These are phyloP conservation scores for Psettodes erumei DNA, from an alignment of 2,113 vertebrate genomes.

Conservation along the genomic window DNA sequence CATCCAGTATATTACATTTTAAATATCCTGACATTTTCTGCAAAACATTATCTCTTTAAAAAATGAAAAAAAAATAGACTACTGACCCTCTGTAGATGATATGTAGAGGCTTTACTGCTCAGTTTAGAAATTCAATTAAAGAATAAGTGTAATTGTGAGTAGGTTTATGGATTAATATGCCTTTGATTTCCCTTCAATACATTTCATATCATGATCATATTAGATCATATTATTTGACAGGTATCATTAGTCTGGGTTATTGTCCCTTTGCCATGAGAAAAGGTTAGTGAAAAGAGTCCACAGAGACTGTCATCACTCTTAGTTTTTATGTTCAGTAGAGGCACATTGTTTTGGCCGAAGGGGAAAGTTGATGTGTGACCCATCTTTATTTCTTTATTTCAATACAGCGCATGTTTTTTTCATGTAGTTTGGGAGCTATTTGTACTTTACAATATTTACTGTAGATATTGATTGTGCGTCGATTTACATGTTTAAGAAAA, in stretches of 20 bases:
- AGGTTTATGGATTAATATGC: not conserved
- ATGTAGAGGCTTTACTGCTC: not conserved
- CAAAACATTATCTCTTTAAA: not conserved
- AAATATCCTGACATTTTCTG: conserved; percentile 2
- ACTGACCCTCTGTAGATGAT: not conserved
- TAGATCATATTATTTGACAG: conserved; percentile 9
- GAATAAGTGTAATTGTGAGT: no score
- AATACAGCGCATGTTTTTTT: not conserved
- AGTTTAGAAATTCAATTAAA: no score
- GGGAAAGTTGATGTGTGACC: conserved; percentile 28
- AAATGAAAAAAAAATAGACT: not conserved
- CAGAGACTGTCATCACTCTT: not conserved
- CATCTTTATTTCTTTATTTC: conserved; percentile 38
- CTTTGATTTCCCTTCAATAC: not conserved
- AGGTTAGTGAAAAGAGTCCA: not conserved
- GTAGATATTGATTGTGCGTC: not conserved
- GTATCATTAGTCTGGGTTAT: not conserved
- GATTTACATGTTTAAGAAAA: not conserved
- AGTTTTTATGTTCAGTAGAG: not conserved
- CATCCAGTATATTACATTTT: not conserved
- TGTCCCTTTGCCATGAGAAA: not conserved
- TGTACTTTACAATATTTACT: not conserved
- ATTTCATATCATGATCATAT: no score
- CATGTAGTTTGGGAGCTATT: not conserved
- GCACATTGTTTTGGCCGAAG: conserved; percentile 42